Conservation (phyloP, 2,797 vertebrate species). For the Masticophis lateralis region DNA sequence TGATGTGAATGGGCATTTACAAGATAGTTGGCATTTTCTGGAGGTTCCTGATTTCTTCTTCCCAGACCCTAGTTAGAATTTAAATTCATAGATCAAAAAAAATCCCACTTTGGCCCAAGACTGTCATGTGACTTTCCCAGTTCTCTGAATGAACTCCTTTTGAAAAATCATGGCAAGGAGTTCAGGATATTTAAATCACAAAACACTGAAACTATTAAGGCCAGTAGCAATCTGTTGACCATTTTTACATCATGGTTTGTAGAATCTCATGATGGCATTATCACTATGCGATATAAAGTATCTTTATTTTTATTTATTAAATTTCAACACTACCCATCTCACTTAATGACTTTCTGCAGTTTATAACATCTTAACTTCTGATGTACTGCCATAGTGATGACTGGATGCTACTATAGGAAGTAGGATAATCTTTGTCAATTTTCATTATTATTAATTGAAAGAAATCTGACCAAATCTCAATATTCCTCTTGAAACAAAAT, state of each 20-base stretch:
- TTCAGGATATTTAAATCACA: background rate
- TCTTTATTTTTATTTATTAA: background rate
- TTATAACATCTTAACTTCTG: background rate
- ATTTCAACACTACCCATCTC: background rate
- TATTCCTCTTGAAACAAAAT: background rate
- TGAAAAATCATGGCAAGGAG: background rate
- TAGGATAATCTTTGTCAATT: background rate
- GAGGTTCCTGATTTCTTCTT: background rate
- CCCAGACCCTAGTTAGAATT: background rate
- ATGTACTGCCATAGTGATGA: background rate
- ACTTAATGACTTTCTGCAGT: background rate
- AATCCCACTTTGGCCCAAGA: background rate
- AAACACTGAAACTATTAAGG: background rate
- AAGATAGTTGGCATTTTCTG: background rate
- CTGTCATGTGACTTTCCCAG: background rate
- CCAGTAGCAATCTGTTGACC: background rate
- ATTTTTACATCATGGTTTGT: background rate
- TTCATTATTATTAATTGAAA: background rate
- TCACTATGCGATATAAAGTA: background rate
- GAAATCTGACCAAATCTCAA: background rate
- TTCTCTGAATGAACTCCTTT: background rate
- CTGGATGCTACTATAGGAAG: background rate
- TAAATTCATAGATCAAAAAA: background rate
- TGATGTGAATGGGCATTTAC: background rate
- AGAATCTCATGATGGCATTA: background rate